Evolutionary conservation across 2,888 invertebrate species (phyloP).

Genomic region (Ferdinandea cuprea): DNA sequence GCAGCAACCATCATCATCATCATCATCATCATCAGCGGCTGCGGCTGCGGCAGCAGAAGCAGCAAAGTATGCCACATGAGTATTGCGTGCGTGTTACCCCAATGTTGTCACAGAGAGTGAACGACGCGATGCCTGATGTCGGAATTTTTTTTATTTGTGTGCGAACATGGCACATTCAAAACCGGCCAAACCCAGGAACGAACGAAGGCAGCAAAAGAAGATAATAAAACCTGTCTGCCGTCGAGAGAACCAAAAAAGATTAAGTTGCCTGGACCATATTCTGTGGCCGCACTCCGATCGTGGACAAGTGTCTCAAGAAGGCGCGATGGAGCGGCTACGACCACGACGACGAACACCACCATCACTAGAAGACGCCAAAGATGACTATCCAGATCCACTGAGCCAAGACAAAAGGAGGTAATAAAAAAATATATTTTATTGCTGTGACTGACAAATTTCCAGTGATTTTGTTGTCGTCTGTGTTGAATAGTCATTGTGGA

Average conservation of each 20-base stretch:
- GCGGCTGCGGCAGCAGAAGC: too few relatives aligned
- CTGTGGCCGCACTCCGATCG: slow-evolving; percentile 27
- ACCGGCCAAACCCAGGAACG: slow-evolving; percentile 33
- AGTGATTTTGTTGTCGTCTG: slow-evolving; percentile 65
- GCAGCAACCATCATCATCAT: slow-evolving; percentile 35
- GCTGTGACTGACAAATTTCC: slow-evolving; percentile 70
- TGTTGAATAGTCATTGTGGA: slow-evolving; percentile 60
- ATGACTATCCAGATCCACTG: background rate
- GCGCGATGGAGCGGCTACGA: slow-evolving; percentile 35
- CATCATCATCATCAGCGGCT: background rate
- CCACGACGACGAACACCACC: background rate
- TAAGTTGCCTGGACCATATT: slow-evolving; percentile 67
- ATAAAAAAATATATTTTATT: slow-evolving; percentile 70
- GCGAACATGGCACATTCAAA: slow-evolving; percentile 21
- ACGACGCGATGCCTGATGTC: slow-evolving; percentile 50
- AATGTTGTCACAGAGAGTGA: slow-evolving; percentile 19
- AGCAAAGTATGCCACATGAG: slow-evolving; percentile 39
- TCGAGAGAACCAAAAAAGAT: slow-evolving; percentile 61
- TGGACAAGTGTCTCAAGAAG: slow-evolving; percentile 66
- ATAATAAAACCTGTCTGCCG: slow-evolving; percentile 58
- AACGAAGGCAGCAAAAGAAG: slow-evolving; percentile 2
- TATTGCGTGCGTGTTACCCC: slow-evolving; percentile 21
- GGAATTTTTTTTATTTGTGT: slow-evolving; percentile 50
- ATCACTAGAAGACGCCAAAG: slow-evolving; percentile 26
- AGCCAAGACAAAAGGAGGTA: slow-evolving; percentile 56